Conservation (phyloP, 2,797 vertebrate species). For the Schizothorax lantsangensis region DNA sequence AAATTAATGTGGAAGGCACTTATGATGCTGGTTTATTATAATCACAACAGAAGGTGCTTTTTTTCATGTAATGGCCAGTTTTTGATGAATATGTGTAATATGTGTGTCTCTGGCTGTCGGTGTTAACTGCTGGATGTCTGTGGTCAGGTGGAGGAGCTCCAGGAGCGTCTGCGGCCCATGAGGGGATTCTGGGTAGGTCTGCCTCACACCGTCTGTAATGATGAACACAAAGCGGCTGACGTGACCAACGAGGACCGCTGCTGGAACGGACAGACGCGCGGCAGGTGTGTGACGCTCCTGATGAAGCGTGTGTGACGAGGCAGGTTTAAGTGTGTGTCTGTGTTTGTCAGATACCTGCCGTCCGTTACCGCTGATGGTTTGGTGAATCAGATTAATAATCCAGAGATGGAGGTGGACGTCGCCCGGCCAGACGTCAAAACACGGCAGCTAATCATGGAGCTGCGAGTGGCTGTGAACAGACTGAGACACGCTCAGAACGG, state of each 20-base stretch:
- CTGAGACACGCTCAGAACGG: constrained; percentile 84
- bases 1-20: no score
- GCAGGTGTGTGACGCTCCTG: constrained; percentile 50
- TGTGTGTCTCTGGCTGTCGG: not conserved
- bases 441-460: constrained; percentile 84
- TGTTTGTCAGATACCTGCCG: constrained; percentile 80
- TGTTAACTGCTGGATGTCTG: not conserved
- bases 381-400: constrained; percentile 87
- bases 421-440: constrained; percentile 80
- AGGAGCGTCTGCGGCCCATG: constrained; percentile 84
- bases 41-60: no score
- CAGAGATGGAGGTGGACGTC: constrained; percentile 84
- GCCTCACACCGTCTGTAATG: constrained; percentile 87
- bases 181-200: constrained; percentile 88
- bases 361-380: constrained; percentile 83
- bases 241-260: constrained; percentile 85
- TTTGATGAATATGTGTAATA: not conserved
- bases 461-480: constrained; percentile 84
- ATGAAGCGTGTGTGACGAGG: constrained; percentile 74
- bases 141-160: constrained; percentile 85
- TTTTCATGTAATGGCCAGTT: no score
- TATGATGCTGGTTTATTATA: no score
- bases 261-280: constrained; percentile 89
- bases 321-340: not conserved
- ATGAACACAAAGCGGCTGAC: constrained; percentile 83